Conservation (phyloP, 2,888 invertebrate genomes). For the Papilio gigon region DNA sequence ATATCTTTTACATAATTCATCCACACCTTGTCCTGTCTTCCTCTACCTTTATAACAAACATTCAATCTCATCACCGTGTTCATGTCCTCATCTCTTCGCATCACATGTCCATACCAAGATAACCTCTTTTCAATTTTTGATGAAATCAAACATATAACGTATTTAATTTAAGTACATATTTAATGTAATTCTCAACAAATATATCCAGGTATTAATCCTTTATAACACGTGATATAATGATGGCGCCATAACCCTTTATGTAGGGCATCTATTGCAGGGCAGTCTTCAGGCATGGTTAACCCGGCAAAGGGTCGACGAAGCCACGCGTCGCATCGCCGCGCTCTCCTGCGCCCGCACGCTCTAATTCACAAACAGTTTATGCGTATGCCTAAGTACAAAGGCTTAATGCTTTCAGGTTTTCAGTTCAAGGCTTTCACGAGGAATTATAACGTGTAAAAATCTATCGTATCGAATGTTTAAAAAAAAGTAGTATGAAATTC, state of each 20-base stretch:
- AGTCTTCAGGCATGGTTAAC: slow-evolving; percentile 2
- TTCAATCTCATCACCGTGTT: too few species aligned
- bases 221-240: background rate
- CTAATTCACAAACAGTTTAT: slow-evolving; percentile 18
- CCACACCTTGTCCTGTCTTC: too few species aligned
- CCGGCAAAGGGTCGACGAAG: slow-evolving; percentile 8
- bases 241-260: background rate
- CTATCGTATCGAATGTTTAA: too few species aligned
- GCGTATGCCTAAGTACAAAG: slow-evolving; percentile 9
- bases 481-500: too few species aligned
- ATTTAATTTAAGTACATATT: too few species aligned
- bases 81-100: too few species aligned
- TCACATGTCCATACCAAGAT: too few species aligned
- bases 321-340: slow-evolving; percentile 15
- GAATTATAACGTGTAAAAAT: background rate
- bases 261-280: slow-evolving; percentile 17
- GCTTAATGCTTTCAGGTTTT: background rate
- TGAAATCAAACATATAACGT: too few species aligned
- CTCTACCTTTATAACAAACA: too few species aligned
- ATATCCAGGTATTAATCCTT: background rate
- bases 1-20: too few species aligned
- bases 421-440: background rate
- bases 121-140: too few species aligned
- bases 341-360: background rate
- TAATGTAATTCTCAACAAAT: background rate